Evolutionary conservation across 2,113 vertebrate species (phyloP).

Genomic region (Heterocephalus glaber): DNA sequence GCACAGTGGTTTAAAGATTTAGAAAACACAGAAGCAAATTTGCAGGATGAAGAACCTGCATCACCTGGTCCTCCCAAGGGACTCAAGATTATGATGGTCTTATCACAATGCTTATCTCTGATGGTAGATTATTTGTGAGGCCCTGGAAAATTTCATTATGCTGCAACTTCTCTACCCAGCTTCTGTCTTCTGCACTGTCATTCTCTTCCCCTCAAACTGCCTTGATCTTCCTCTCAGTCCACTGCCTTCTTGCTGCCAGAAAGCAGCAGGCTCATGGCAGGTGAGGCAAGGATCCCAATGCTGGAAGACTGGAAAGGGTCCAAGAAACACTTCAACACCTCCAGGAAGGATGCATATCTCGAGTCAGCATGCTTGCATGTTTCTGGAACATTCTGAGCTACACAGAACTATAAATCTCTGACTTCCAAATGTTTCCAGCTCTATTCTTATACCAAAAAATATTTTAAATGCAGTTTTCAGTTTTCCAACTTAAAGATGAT

Average conservation of each 20-base stretch:
- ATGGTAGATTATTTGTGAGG: not conserved
- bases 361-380: constrained; percentile 6
- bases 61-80: not conserved
- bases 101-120: not conserved
- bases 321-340: not conserved
- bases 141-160: not conserved
- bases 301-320: not conserved
- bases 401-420: constrained; percentile 56
- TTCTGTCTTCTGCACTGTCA: not conserved
- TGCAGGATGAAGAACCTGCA: not conserved
- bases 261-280: not conserved
- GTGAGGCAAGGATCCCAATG: not conserved
- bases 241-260: not conserved
- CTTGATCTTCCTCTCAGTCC: not conserved
- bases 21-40: not conserved
- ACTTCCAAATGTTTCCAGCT: constrained; percentile 53
- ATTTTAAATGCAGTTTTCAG: constrained; percentile 6
- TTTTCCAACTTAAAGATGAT: constrained; percentile 62
- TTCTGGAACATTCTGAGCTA: constrained; percentile 59
- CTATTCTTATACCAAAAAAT: not conserved
- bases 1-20: not conserved
- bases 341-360: not conserved
- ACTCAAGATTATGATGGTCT: not conserved
- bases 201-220: not conserved
- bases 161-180: not conserved